Conservation (phyloP, 2,888 invertebrate genomes). For the Colletes collaris region DNA sequence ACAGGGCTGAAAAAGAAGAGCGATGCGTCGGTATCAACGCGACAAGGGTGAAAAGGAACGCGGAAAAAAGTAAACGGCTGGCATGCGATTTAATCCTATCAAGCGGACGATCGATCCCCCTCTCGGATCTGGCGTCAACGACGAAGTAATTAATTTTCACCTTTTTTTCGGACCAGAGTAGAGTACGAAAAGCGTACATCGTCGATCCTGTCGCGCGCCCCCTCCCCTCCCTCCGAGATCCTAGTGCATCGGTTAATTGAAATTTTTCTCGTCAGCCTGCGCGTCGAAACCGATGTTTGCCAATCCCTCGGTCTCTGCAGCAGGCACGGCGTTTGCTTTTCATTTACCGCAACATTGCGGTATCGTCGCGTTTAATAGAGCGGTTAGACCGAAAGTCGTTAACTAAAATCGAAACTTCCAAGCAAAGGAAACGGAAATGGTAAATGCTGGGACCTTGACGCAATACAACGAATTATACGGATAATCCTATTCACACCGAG, state of each 20-base stretch:
- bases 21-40: slow-evolving; percentile 19
- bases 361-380: slow-evolving; percentile 59
- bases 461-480: too few species aligned
- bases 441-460: background rate
- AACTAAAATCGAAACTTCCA: slow-evolving; percentile 36
- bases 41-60: slow-evolving; percentile 21
- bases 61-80: slow-evolving; percentile 36
- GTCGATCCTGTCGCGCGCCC: slow-evolving; percentile 28
- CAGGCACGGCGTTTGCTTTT: slow-evolving; percentile 75
- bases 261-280: slow-evolving; percentile 69
- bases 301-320: slow-evolving; percentile 61
- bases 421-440: background rate
- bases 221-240: slow-evolving; percentile 19
- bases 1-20: slow-evolving; percentile 9
- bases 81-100: slow-evolving; percentile 63
- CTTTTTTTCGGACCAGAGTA: slow-evolving; percentile 23
- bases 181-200: slow-evolving; percentile 57
- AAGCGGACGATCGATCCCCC: slow-evolving; percentile 62
- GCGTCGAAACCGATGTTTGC: slow-evolving; percentile 68
- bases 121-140: slow-evolving; percentile 59
- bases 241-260: slow-evolving; percentile 69
- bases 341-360: slow-evolving; percentile 72
- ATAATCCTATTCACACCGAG: too few species aligned
- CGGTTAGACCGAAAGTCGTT: slow-evolving; percentile 48
- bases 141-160: slow-evolving; percentile 68